These are phyloP conservation scores for Drosophila setosimentum DNA, from an alignment of 2,888 invertebrate species.

Conservation along the genomic window DNA sequence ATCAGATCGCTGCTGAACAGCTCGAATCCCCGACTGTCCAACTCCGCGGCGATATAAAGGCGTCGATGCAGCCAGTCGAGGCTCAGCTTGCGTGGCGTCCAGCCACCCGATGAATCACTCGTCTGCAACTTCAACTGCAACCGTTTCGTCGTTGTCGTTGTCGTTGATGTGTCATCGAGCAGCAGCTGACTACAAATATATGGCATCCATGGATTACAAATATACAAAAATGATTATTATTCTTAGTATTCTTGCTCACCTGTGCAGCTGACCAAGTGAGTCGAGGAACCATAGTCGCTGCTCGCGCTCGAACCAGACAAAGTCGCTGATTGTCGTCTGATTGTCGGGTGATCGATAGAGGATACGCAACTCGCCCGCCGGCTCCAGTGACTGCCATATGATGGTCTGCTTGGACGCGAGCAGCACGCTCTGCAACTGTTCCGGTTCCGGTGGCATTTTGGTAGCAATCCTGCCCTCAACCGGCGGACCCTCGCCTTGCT, in stretches of 20 bases:
- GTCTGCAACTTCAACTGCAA: slow-evolving; percentile 81
- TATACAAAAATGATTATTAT: background rate
- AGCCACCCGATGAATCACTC: slow-evolving; percentile 77
- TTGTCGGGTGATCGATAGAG: slow-evolving; percentile 79
- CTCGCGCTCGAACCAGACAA: slow-evolving; percentile 91
- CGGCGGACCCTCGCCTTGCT: slow-evolving; percentile 91
- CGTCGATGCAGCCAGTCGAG: slow-evolving; percentile 96
- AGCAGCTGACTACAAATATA: slow-evolving; percentile 30
- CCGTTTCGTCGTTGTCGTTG: background rate
- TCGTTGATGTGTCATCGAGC: slow-evolving; percentile 13
- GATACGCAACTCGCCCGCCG: slow-evolving; percentile 61
- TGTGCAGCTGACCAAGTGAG: slow-evolving; percentile 20
- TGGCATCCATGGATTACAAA: background rate
- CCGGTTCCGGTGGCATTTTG: slow-evolving; percentile 6
- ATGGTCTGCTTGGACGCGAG: slow-evolving; percentile 56
- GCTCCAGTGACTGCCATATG: slow-evolving; percentile 68
- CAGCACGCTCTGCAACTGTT: slow-evolving; percentile 54
- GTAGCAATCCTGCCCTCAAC: slow-evolving; percentile 85
- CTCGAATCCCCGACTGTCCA: background rate
- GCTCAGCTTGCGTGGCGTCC: slow-evolving; percentile 90
- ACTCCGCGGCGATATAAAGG: slow-evolving; percentile 92
- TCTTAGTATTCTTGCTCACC: background rate
- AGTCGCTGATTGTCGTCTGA: slow-evolving; percentile 86
- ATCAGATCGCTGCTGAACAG: slow-evolving; percentile 39
- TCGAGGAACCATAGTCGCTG: slow-evolving; percentile 92